Base-by-base conservation (phyloP, 2,797 vertebrate genomes). In the Delichon dasypus region DNA sequence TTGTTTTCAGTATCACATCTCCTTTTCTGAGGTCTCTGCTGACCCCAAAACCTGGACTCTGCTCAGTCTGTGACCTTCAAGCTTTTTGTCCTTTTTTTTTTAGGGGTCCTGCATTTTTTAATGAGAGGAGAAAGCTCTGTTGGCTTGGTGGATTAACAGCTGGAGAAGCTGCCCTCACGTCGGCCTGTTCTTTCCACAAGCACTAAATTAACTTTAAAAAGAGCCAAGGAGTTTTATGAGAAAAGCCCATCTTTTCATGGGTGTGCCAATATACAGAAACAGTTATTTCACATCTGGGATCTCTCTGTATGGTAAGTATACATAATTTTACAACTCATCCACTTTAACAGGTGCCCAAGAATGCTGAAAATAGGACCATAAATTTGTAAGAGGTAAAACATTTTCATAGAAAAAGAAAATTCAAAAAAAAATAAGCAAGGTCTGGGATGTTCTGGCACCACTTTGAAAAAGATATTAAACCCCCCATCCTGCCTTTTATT, bases 241-340 rank as follows among this genome's bases (percentile, higher is more conserved):
- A 54, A 89, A 88, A 89, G 5, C 13, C 29, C 74, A 19, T 87
- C 38, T 93, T 92, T 88, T 89, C 51, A 8, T 68, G 83, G 85
- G 72, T 89, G 51, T 9, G 3, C 57, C 32, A 32, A 67, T 85
- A 95, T 29, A 70, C 23, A 91, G 67, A 78, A 84, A 90, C 17
- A 36, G 44, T 94, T 91, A 94, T 94, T 96, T 90, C 23, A 73
- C 74, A 47, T 91, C 64, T 91, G 91, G 71, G 92, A 93, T 88
- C 30, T 77, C 72, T 86, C 74, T 67, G 11, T 62, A 72, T 92
- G 58, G 74, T 64, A 85, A 86, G 27, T 73, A 60, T 76, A 83
- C 54, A 36, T 61, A 70, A 95, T 95, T 96, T 95, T 94, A 91
- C 78, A 68, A 87, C 64, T 58, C 89, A 84, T 77, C 64, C 87